Base-by-base conservation (phyloP, 1,140 invertebrate genomes). In the Hycleus cichorii region DNA sequence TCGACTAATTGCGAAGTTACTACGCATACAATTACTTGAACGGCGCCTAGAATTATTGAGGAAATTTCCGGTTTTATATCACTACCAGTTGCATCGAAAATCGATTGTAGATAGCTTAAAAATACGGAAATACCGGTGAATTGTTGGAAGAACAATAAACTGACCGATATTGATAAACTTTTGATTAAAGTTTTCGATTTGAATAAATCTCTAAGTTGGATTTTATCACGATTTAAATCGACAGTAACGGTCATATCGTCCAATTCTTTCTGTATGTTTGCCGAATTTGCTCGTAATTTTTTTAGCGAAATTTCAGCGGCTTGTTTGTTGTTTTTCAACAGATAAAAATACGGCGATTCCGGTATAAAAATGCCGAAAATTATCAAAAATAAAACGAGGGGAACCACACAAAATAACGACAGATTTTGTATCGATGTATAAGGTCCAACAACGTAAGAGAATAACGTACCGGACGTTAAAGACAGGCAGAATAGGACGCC, bases 71-170 rank as follows among this genome's bases (percentile, higher is more conserved):
- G 81, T 69, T 1, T 88, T 47, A 6, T 65, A 69, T 57, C 0
- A 78, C 70, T 81, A 0, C 82, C 80, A 8, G 87, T 78, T 2
- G 77, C 77, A 1, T 74, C 64, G 64, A 89, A 92, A 66, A 89
- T 92, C 1, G 75, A 77, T 43, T 85, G 81, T 58, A 88, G 82
- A 71, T 89, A 91, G 72, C 90, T 90, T 24, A 90, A 78, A 2
- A 94, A 84, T 2, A 86, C 86, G 70, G 89, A 91, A 64, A 89
- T 88, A 12, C 90, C 90, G 3, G 83, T 86, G 7, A 91, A 74
- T 71, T 89, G 87, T 65, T 89, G 87, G 70, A 87, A 84, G 42
- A 80, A 70, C 44, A 42, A 8, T 10, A 42, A 11, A 42, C 9
- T 42, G 3, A n/a, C 3, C 9, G 9, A 7, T 6, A 42, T 42